A percentile compares a stretch with the other conserved stretches of the same genome.
Evolutionary conservation across 2,888 invertebrate species (phyloP).

Genomic region (Leptothorax acervorum): DNA sequence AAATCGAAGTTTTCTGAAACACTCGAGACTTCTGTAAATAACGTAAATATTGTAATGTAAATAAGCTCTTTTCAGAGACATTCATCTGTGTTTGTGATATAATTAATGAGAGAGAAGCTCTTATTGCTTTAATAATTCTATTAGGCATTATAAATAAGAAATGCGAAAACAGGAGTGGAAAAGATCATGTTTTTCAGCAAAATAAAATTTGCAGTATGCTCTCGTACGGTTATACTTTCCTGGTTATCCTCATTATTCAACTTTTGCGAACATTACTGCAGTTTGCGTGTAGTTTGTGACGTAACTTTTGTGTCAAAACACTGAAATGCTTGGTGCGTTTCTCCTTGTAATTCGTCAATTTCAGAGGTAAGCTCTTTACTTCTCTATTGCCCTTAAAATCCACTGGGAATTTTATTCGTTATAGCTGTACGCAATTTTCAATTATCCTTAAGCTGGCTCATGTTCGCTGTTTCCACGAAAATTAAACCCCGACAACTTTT

Average conservation of each 20-base stretch:
- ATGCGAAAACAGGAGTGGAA: neutral
- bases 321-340: neutral
- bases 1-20: neutral
- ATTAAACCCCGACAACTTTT: constrained; percentile 1
- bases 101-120: neutral
- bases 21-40: neutral
- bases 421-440: constrained; percentile 5
- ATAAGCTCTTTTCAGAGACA: neutral
- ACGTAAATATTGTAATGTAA: neutral
- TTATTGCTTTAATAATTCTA: neutral
- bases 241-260: constrained; percentile 35
- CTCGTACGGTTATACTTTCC: neutral
- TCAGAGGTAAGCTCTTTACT: constrained; percentile 8
- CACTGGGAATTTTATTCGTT: constrained; percentile 15
- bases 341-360: constrained; percentile 27
- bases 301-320: constrained; percentile 20
- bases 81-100: neutral
- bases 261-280: constrained; percentile 18
- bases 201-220: constrained; percentile 1
- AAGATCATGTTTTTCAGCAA: neutral
- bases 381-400: constrained; percentile 41
- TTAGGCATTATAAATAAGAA: neutral
- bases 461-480: neutral
- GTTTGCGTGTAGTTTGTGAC: constrained; percentile 15
- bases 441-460: constrained; percentile 21